Conservation (phyloP, 1,140 invertebrate genomes). For the Nebria ingens region DNA sequence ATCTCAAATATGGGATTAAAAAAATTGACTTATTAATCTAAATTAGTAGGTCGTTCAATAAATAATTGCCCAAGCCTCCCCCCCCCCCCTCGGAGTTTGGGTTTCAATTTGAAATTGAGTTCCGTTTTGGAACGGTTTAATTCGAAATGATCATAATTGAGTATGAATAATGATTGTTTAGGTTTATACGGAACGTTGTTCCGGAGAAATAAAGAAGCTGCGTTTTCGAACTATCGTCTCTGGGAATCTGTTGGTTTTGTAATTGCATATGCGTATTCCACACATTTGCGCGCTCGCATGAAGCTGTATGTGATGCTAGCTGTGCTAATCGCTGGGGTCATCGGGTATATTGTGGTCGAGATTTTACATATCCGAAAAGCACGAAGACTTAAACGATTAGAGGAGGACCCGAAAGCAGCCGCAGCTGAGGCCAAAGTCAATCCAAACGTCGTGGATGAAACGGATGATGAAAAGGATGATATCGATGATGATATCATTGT, state of each 20-base stretch:
- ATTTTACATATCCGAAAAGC: constrained; percentile 68
- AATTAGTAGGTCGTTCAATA: too few relatives aligned
- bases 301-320: constrained; percentile 83
- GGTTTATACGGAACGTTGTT: constrained; percentile 88
- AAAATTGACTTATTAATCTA: too few relatives aligned
- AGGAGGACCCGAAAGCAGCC: constrained; percentile 57
- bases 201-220: constrained; percentile 84
- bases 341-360: constrained; percentile 76
- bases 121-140: too few relatives aligned
- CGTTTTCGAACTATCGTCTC: constrained; percentile 91
- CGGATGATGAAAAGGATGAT: constrained; percentile 72
- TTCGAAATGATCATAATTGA: too few relatives aligned
- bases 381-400: constrained; percentile 48
- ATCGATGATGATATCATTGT: constrained; percentile 77
- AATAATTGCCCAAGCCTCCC: too few relatives aligned
- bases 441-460: constrained; percentile 49
- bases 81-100: too few relatives aligned
- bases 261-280: constrained; percentile 81
- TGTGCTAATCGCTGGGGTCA: constrained; percentile 64
- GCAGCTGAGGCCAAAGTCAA: constrained; percentile 43
- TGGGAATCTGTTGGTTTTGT: constrained; percentile 92
- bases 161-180: too few relatives aligned
- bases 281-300: constrained; percentile 75
- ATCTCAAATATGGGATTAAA: too few relatives aligned
- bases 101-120: too few relatives aligned